Evolutionary conservation across 2,888 invertebrate genomes (phyloP).

Genomic region (Dynastes hyllus): DNA sequence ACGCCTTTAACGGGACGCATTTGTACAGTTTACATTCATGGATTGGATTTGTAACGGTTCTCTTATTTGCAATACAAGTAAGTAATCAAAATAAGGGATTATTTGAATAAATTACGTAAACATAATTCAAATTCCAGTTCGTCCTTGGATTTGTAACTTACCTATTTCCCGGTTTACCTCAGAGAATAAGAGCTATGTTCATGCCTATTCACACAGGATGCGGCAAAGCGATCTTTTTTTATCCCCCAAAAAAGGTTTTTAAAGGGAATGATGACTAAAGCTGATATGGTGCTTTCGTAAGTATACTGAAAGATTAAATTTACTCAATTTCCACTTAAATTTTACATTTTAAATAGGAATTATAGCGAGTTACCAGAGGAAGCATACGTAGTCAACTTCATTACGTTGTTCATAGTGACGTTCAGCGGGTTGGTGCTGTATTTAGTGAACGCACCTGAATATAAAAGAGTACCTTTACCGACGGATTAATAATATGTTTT

Average conservation of each 20-base stretch:
- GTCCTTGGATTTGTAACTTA: conserved; percentile 82
- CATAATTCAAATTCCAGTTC: conserved; percentile 74
- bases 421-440: conserved; percentile 82
- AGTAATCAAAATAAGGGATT: conserved; percentile 46
- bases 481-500: conserved; percentile 78
- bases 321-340: conserved; percentile 46
- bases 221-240: conserved; percentile 83
- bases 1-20: conserved; percentile 77
- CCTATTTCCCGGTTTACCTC: conserved; percentile 81
- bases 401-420: conserved; percentile 79
- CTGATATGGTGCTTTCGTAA: conserved; percentile 73
- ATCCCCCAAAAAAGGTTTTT: too few relatives aligned
- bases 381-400: conserved; percentile 79
- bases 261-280: conserved; percentile 88
- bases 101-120: background rate
- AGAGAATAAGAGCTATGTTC: conserved; percentile 76
- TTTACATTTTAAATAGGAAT: conserved; percentile 29
- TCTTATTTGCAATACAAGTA: conserved; percentile 84
- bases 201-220: conserved; percentile 86
- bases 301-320: conserved; percentile 22
- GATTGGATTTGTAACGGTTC: conserved; percentile 83
- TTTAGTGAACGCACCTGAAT: conserved; percentile 81
- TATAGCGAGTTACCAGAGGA: conserved; percentile 74
- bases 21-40: conserved; percentile 87
- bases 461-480: conserved; percentile 80